Evolutionary conservation across 2,888 invertebrate species (phyloP).

Genomic region (Anoplius nigerrimus): DNA sequence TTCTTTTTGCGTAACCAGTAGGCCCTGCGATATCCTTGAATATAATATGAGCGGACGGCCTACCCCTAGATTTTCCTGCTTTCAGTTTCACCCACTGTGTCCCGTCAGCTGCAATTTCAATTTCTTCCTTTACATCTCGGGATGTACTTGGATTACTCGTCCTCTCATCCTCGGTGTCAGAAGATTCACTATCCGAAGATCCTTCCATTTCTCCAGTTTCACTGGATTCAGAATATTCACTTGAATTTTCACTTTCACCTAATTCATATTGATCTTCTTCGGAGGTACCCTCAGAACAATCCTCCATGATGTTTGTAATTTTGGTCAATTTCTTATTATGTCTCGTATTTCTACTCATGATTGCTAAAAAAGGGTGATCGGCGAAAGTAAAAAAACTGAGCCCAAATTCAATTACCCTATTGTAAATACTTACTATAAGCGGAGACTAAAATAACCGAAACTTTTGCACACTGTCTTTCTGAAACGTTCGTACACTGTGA

Average conservation of each 20-base stretch:
- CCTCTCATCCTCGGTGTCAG: slow-evolving; percentile 19
- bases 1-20: slow-evolving; percentile 16
- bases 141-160: slow-evolving; percentile 20
- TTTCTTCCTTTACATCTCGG: slow-evolving; percentile 19
- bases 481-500: slow-evolving; percentile 6
- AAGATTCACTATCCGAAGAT: slow-evolving; percentile 24
- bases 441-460: slow-evolving; percentile 8
- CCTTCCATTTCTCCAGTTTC: slow-evolving; percentile 22
- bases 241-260: slow-evolving; percentile 12
- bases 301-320: slow-evolving; percentile 23
- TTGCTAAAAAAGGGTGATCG: neutral
- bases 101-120: slow-evolving; percentile 19
- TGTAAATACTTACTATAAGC: slow-evolving; percentile 12
- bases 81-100: slow-evolving; percentile 18
- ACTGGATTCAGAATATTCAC: slow-evolving; percentile 10
- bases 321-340: slow-evolving; percentile 22
- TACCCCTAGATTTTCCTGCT: neutral
- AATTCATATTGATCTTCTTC: slow-evolving; percentile 28
- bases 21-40: slow-evolving; percentile 21
- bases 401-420: neutral
- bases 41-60: slow-evolving; percentile 7
- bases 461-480: slow-evolving; percentile 2
- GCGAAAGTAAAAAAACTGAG: neutral
- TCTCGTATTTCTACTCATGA: slow-evolving; percentile 8
- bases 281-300: slow-evolving; percentile 29